These are phyloP conservation scores for Epinephelus lanceolatus DNA, from an alignment of 2,113 vertebrate species.

Conservation along the genomic window DNA sequence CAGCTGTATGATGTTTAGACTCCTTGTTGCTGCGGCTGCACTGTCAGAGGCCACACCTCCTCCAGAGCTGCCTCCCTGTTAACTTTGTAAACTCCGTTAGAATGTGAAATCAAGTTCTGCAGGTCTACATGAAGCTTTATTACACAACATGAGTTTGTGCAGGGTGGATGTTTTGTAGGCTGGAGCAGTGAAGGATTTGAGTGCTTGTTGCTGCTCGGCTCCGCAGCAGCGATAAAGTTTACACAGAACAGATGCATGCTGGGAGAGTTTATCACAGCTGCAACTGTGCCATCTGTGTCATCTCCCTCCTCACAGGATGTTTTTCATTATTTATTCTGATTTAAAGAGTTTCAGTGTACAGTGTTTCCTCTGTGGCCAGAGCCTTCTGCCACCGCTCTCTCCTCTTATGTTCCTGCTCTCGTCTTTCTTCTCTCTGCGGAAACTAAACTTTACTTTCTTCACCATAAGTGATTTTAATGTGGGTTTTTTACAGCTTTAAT, in stretches of 20 bases:
- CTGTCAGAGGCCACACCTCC: not conserved
- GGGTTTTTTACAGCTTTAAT: not conserved
- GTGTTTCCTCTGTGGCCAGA: not conserved
- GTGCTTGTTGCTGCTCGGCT: conserved; percentile 20
- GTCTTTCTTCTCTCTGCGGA: not conserved
- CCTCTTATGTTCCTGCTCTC: not conserved
- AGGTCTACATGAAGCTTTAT: not conserved
- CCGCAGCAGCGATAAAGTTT: conserved; percentile 50
- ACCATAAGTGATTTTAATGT: not conserved
- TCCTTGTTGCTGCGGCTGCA: not conserved
- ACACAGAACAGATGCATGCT: conserved; percentile 66
- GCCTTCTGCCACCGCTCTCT: not conserved
- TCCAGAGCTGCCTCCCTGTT: not conserved
- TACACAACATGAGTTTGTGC: no score
- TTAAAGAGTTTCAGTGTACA: conserved; percentile 26
- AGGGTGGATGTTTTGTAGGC: not conserved
- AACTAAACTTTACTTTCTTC: not conserved
- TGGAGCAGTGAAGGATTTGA: not conserved
- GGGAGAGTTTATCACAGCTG: conserved; percentile 67
- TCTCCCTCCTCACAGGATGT: conserved; percentile 38
- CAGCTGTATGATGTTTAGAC: not conserved
- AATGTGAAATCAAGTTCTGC: not conserved
- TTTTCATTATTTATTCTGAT: conserved; percentile 60
- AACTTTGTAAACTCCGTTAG: not conserved
- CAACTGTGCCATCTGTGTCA: conserved; percentile 59